Evolutionary conservation across 2,797 vertebrate species (phyloP), one percentile per base, ranked within the genome.

Genomic region (Argya squamiceps): DNA sequence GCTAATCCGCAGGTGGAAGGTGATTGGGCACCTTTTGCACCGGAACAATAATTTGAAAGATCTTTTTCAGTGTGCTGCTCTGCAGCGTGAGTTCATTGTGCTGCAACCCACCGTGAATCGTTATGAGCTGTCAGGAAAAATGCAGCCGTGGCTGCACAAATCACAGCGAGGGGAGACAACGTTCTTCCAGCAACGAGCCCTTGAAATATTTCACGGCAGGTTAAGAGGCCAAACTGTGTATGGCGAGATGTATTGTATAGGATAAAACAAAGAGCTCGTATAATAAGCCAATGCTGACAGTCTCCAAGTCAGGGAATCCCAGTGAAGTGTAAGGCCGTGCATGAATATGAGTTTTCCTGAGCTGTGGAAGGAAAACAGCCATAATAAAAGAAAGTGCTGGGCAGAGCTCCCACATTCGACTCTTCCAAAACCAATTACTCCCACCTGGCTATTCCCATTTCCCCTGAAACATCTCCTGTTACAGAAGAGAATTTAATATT

Each of bases 11-110:
- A 97, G 95, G 94, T 96, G 92, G 95, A 95, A 96, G 92, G 95
- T 94, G 94, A 95, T 89, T 94, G 95, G 96, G 88, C 55, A 75
- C 89, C 88, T 96, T 79, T 88, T 95, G 96, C 85, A 97, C 87
- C 39, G 83, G 96, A 95, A 94, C 76, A 96, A 89, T 97, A 75
- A 97, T 96, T 97, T 84, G 92, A 93, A 97, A 97, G 96, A 91
- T 96, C 90, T 95, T 95, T 91, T 89, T 87, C 79, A 91, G 82
- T 93, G 70, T 88, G 89, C 67, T 86, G 71, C 68, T 96, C 93
- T 89, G 80, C 24, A 4, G 55, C 68, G 16, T 87, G 91, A 77
- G 89, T 96, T 97, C 93, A 95, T 93, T 97, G 86, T 96, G 39
- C 36, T 80, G 93, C 64, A 82, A 44, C 59, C 64, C 89, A 63